Evolutionary conservation across 2,113 vertebrate genomes (phyloP), one percentile per base, ranked within the genome.

Genomic region (Silurus glanis): DNA sequence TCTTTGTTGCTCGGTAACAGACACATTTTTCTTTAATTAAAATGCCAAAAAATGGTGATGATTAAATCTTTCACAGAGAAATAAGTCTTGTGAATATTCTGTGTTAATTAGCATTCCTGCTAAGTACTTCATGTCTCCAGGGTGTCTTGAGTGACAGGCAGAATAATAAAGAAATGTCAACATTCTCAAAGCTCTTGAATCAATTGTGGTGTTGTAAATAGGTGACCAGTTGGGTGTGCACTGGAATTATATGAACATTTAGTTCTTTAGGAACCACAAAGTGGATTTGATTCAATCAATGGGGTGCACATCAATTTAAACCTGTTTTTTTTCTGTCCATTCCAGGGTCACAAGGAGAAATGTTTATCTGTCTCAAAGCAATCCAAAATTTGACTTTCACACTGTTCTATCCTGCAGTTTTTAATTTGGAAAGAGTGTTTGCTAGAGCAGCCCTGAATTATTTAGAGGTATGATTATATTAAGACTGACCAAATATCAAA

Each of bases 401-500:
- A n/a, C 14, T 75, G 59, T 66, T 83, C 76, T 86, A 59, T 61
- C 86, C 71, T 69, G 81, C 78, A 56, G 23, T 88, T 84, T 83
- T 16, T 78, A 47, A 88, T 86, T 83, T 47, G 28, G 82, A 45
- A 88, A 81, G 90, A 72, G 83, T 85, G 87, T 84, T 62, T 89
- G 85, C 72, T 78, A 85, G 87, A 89, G 21, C 83, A 84, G 86
- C 87, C 85, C 58, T 51, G 67, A 84, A 82, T 71, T 72, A 87
- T 91, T 92, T 85, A 82, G 75, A 84, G 90, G 78, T 90, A 89
- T 51, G 79, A 91, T 92, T 87, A 86, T 89, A 89, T 87, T 80
- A 87, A 82, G 90, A 59, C 79, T 93, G 92, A 91, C 93, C 37
- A 37, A 37, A 37, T 37, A 37, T 37, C 37, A 37, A 37, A 37